phyloP scores from a whole-genome alignment of 2,888 invertebrate species.

The Magallana nippona region DNA sequence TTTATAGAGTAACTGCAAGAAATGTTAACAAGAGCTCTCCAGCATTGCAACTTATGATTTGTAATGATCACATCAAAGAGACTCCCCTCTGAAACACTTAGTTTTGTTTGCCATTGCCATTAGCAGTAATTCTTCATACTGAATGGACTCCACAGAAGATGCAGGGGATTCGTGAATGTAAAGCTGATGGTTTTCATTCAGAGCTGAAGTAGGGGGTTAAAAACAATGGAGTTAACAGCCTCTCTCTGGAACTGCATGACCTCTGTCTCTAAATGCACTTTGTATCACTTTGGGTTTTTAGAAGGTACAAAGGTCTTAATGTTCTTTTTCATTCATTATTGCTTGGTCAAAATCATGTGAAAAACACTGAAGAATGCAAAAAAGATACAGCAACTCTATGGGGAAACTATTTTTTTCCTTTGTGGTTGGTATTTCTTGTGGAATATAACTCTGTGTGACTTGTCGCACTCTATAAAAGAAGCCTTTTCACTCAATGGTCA shows the following conservation, averaged over 20 bases:
- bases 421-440: neutral
- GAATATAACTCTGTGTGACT: neutral
- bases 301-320: neutral
- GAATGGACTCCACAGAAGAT: neutral
- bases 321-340: neutral
- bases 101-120: conserved; percentile 33
- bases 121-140: neutral
- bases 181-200: neutral
- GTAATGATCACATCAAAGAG: conserved; percentile 28
- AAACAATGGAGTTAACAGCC: neutral
- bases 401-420: neutral
- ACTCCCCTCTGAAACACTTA: conserved; percentile 18
- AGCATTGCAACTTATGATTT: conserved; percentile 34
- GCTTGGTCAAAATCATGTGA: conserved; percentile 9
- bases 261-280: neutral
- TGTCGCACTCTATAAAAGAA: conserved; percentile 3
- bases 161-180: neutral
- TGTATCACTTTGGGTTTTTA: neutral
- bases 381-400: neutral
- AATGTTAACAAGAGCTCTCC: conserved; percentile 21
- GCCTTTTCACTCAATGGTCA: neutral
- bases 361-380: neutral
- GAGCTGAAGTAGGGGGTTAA: conserved; percentile 22
- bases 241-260: conserved; percentile 8
- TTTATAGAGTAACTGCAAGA: neutral